Conservation (phyloP, 2,797 vertebrate species). For the Alosa sapidissima region DNA sequence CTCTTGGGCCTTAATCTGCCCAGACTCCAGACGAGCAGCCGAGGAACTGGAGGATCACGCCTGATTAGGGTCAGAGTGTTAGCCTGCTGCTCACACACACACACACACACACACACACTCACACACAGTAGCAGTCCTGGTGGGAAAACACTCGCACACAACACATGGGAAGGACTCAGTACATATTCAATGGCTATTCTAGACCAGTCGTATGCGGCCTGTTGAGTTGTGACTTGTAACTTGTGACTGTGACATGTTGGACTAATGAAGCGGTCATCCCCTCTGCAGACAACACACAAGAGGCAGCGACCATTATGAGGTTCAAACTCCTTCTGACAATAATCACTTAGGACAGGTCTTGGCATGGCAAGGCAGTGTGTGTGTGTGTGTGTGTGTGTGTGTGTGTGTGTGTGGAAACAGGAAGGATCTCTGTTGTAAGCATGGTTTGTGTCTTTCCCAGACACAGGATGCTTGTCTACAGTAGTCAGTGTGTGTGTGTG, state of each 20-base stretch:
- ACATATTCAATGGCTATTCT: no score
- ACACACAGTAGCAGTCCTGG: background rate
- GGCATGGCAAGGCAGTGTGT: slow-evolving; percentile 14
- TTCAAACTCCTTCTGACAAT: background rate
- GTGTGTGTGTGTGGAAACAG: background rate
- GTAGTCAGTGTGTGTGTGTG: background rate
- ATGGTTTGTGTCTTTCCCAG: no score
- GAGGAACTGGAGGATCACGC: slow-evolving; percentile 65
- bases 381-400: background rate
- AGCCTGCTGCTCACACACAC: background rate
- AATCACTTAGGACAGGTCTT: slow-evolving; percentile 26
- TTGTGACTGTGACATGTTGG: no score
- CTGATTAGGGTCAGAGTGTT: slow-evolving; percentile 70
- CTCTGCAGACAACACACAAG: no score
- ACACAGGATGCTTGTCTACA: no score
- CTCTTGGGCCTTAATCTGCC: slow-evolving; percentile 59
- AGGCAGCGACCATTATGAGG: background rate
- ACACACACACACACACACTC: no score
- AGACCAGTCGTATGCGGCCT: no score
- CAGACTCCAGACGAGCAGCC: slow-evolving; percentile 66
- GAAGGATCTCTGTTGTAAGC: no score
- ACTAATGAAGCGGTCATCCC: no score
- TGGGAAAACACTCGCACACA: no score
- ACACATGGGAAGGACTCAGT: no score
- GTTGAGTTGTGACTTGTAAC: no score